Evolutionary conservation across 2,888 invertebrate genomes (phyloP).

Genomic region (Bugula neritina): DNA sequence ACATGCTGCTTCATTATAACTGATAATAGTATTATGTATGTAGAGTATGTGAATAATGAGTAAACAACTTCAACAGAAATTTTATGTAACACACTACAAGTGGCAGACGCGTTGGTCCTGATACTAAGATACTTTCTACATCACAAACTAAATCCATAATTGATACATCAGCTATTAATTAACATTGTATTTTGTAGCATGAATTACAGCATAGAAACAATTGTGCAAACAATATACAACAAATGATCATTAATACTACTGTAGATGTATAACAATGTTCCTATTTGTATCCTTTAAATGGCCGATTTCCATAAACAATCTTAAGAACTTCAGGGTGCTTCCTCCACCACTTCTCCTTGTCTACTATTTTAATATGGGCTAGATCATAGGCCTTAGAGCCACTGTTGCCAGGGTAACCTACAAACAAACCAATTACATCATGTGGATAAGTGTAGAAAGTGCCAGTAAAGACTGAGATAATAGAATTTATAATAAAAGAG

Average conservation of each 20-base stretch:
- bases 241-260: too few species aligned
- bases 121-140: background rate
- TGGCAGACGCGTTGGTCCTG: too few species aligned
- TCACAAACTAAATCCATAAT: background rate
- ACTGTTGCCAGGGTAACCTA: conserved; percentile 39
- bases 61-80: too few species aligned
- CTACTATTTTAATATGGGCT: conserved; percentile 1
- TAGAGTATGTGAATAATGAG: too few species aligned
- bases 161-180: background rate
- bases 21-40: too few species aligned
- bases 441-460: background rate
- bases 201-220: too few species aligned
- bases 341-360: conserved; percentile 9
- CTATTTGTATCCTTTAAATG: background rate
- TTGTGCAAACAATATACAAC: too few species aligned
- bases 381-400: conserved; percentile 32
- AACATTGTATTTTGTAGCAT: too few species aligned
- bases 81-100: background rate
- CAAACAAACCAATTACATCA: background rate
- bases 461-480: background rate
- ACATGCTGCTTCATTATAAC: too few species aligned
- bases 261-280: background rate
- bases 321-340: background rate
- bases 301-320: background rate
- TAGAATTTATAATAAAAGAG: background rate